Evolutionary conservation across 2,888 invertebrate species (phyloP).

Genomic region (Papilio demoleus): DNA sequence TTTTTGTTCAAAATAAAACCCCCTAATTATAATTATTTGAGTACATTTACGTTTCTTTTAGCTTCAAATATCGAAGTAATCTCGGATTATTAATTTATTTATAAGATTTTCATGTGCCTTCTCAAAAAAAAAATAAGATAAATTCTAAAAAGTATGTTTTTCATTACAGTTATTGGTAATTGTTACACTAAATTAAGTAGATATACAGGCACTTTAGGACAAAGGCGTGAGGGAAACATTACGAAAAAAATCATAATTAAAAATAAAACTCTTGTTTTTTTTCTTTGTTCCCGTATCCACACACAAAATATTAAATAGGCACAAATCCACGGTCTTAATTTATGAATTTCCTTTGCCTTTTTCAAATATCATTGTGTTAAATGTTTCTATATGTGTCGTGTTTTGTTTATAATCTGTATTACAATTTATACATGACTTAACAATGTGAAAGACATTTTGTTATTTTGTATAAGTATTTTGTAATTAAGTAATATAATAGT

Average conservation of each 20-base stretch:
- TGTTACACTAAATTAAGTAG: conserved; percentile 73
- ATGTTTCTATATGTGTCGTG: neutral
- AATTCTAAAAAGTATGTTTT: conserved; percentile 71
- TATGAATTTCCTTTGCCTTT: conserved; percentile 37
- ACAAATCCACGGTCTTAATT: conserved; percentile 39
- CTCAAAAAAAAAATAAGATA: conserved; percentile 65
- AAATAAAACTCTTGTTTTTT: neutral
- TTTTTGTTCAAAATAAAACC: conserved; percentile 40
- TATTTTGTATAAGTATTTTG: conserved; percentile 80
- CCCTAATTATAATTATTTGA: neutral
- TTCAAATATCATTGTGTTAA: neutral
- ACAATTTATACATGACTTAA: conserved; percentile 49
- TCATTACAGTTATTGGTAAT: conserved; percentile 71
- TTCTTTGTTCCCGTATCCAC: conserved; percentile 28
- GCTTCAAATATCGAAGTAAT: conserved; percentile 23
- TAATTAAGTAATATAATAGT: conserved; percentile 81
- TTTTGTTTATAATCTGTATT: conserved; percentile 45
- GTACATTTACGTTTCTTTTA: conserved; percentile 15
- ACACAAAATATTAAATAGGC: conserved; percentile 27
- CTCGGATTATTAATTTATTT: conserved; percentile 70
- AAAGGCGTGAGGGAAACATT: conserved; percentile 56
- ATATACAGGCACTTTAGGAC: conserved; percentile 62
- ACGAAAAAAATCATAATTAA: conserved; percentile 1
- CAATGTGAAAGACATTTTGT: conserved; percentile 81
- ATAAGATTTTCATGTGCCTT: conserved; percentile 83